These are phyloP conservation scores for Empidonax alnorum DNA, from an alignment of 2,113 vertebrate species.

Conservation along the genomic window DNA sequence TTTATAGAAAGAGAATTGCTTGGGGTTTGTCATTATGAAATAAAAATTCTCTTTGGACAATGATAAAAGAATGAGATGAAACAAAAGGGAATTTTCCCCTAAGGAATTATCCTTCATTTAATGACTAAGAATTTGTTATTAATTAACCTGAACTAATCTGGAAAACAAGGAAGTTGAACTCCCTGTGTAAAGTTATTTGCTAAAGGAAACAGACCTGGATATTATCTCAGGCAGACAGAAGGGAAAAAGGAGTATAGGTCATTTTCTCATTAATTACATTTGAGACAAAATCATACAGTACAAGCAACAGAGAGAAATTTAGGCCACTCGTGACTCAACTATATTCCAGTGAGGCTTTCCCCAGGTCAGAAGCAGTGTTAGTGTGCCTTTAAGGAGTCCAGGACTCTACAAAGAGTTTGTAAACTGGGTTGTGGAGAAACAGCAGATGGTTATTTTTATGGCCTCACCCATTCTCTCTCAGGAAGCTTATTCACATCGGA, in stretches of 20 bases:
- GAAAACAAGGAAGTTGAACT: slow-evolving; percentile 43
- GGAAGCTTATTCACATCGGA: neutral
- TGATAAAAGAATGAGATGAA: neutral
- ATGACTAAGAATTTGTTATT: slow-evolving; percentile 50
- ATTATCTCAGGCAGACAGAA: slow-evolving; percentile 23
- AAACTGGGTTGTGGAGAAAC: neutral
- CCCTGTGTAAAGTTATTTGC: slow-evolving; percentile 48
- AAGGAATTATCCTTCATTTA: slow-evolving; percentile 13
- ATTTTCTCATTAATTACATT: neutral
- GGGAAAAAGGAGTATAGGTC: neutral
- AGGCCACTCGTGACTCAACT: neutral
- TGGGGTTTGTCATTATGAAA: neutral
- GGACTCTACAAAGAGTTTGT: neutral
- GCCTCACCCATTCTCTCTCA: neutral
- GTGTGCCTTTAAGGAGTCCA: neutral
- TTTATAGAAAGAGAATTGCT: neutral
- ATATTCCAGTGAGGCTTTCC: neutral
- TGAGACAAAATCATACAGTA: neutral
- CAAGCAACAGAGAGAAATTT: neutral
- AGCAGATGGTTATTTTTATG: neutral
- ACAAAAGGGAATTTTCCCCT: neutral
- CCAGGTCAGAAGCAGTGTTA: neutral
- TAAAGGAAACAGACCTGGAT: slow-evolving; percentile 33
- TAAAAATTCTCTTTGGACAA: neutral
- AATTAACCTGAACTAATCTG: slow-evolving; percentile 65